Evolutionary conservation across 2,113 vertebrate genomes (phyloP).

Genomic region (Macaca mulatta): DNA sequence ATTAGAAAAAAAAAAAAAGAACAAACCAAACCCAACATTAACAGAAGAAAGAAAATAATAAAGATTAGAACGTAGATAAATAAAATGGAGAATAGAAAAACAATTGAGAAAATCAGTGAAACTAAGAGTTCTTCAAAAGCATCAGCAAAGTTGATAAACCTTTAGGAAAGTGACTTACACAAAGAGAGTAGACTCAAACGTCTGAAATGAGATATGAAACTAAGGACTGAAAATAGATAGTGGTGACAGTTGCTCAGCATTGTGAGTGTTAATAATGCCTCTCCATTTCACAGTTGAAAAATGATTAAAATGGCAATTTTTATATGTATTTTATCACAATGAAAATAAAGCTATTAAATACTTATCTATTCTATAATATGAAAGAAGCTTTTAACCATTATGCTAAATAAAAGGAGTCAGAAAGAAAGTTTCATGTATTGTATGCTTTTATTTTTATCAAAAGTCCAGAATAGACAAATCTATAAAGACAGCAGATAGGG

Average conservation of each 20-base stretch:
- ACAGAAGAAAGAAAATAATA: background rate
- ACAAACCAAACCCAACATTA: background rate
- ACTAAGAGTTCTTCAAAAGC: background rate
- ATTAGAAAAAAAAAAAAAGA: background rate
- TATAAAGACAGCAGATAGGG: background rate
- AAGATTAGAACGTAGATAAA: background rate
- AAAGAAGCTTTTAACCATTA: too few species aligned
- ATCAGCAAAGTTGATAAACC: background rate
- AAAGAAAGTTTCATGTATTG: too few species aligned
- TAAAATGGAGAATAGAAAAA: background rate
- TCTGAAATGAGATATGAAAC: background rate
- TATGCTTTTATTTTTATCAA: too few species aligned
- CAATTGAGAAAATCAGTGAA: background rate
- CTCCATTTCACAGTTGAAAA: background rate
- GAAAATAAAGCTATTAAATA: background rate
- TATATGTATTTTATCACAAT: background rate
- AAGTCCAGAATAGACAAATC: too few species aligned
- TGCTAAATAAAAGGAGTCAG: too few species aligned
- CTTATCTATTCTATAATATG: too few species aligned
- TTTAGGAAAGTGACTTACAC: background rate
- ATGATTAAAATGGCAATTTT: background rate
- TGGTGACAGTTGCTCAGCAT: background rate
- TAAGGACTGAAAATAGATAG: background rate
- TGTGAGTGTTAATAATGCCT: too few species aligned
- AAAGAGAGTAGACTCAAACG: background rate